phyloP scores from a whole-genome alignment of 2,113 vertebrate species.

The Sebastes fasciatus region DNA sequence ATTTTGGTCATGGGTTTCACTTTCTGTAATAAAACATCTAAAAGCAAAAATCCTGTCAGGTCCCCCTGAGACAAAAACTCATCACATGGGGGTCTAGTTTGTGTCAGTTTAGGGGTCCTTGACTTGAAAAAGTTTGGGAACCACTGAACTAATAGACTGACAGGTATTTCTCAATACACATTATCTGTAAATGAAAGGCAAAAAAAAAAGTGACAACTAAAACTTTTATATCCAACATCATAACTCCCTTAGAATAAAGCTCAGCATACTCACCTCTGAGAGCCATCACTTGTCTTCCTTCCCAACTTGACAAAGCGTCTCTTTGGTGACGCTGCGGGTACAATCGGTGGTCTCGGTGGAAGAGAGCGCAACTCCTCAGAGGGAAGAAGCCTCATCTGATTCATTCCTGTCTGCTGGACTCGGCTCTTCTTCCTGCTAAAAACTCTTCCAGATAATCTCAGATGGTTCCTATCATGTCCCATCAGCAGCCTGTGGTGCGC shows the following conservation, averaged over 20 bases:
- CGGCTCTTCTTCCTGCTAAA: neutral
- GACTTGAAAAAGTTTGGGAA: no score
- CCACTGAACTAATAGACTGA: neutral
- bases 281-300: conserved; percentile 83
- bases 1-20: no score
- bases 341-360: conserved; percentile 62
- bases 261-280: conserved; percentile 78
- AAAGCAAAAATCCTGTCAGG: no score
- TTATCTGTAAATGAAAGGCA: neutral
- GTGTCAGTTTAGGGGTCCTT: no score
- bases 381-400: conserved; percentile 44
- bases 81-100: no score
- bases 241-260: neutral
- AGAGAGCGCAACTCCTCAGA: conserved; percentile 65
- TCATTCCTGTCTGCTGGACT: conserved; percentile 44
- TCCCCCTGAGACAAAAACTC: no score
- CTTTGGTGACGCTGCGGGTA: conserved; percentile 72
- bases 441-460: neutral
- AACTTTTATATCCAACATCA: neutral
- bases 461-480: conserved; percentile 16
- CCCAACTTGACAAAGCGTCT: conserved; percentile 75
- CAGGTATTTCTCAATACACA: neutral
- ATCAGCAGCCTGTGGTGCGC: neutral
- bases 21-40: no score
- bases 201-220: neutral